Evolutionary conservation across 2,888 invertebrate species (phyloP).

Genomic region (Athalia rosae): DNA sequence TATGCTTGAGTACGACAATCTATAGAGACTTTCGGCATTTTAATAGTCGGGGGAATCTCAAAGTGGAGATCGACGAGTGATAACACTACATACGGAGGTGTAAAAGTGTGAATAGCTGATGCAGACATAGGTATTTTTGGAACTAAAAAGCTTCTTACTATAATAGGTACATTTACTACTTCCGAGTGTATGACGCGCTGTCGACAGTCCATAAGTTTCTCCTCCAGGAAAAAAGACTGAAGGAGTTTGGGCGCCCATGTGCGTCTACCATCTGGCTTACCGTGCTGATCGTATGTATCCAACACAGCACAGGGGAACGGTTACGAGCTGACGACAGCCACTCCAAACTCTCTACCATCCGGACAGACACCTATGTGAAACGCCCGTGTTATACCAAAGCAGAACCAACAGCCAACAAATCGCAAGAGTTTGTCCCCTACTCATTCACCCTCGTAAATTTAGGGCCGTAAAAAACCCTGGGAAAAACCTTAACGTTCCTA

Average conservation of each 20-base stretch:
- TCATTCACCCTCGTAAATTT: slow-evolving; percentile 20
- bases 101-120: slow-evolving; percentile 28
- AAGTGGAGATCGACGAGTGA: slow-evolving; percentile 32
- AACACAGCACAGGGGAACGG: slow-evolving; percentile 28
- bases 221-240: slow-evolving; percentile 19
- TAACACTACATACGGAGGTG: slow-evolving; percentile 24
- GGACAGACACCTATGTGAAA: slow-evolving; percentile 34
- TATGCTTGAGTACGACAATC: neutral
- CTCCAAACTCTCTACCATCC: slow-evolving; percentile 21
- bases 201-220: slow-evolving; percentile 44
- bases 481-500: slow-evolving; percentile 4
- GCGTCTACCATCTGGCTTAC: slow-evolving; percentile 58
- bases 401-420: slow-evolving; percentile 23
- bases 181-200: slow-evolving; percentile 43
- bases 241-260: slow-evolving; percentile 30
- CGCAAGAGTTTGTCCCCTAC: neutral
- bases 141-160: slow-evolving; percentile 42
- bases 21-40: slow-evolving; percentile 9
- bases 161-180: slow-evolving; percentile 46
- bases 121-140: slow-evolving; percentile 26
- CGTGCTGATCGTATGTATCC: slow-evolving; percentile 56
- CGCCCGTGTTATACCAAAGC: slow-evolving; percentile 8
- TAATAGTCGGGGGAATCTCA: slow-evolving; percentile 1
- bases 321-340: slow-evolving; percentile 45
- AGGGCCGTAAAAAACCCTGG: slow-evolving; percentile 9